Conservation (phyloP, 1,140 invertebrate genomes). For the Hyles euphorbiae region DNA sequence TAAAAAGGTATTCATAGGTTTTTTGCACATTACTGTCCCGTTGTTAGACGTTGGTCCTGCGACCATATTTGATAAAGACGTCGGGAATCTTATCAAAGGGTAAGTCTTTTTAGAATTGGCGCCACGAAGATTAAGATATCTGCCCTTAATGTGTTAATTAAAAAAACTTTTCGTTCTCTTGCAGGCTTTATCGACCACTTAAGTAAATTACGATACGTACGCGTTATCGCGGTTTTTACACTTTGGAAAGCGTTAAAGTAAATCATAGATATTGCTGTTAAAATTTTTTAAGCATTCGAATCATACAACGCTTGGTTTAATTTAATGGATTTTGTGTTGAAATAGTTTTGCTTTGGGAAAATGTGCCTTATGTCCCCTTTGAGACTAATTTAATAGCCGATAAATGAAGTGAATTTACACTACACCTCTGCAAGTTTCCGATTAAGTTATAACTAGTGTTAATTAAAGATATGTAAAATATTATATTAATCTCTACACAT, state of each 20-base stretch:
- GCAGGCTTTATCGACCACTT: constrained; percentile 64
- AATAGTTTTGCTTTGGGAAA: background rate
- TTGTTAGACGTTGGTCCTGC: constrained; percentile 49
- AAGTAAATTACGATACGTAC: constrained; percentile 54
- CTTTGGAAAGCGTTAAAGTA: constrained; percentile 53
- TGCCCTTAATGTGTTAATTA: constrained; percentile 72
- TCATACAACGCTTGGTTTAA: no score
- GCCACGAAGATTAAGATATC: constrained; percentile 72
- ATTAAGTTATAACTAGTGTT: no score
- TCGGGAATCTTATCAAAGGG: constrained; percentile 64
- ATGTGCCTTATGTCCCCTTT: no score
- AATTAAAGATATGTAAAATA: no score
- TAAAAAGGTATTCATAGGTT: constrained; percentile 49
- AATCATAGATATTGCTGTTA: constrained; percentile 16
- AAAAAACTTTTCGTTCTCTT: constrained; percentile 64
- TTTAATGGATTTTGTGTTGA: background rate
- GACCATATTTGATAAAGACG: constrained; percentile 60
- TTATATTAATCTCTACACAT: no score
- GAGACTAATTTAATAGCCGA: no score
- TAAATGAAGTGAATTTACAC: no score
- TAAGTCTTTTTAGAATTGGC: constrained; percentile 68
- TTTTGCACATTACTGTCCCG: constrained; percentile 62
- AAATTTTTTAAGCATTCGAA: background rate
- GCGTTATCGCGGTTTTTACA: constrained; percentile 67
- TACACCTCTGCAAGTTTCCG: no score